Percentiles rank a stretch among this genome's conserved stretches.
Evolutionary conservation across 2,113 vertebrate species (phyloP).

Genomic region (Theropithecus gelada): DNA sequence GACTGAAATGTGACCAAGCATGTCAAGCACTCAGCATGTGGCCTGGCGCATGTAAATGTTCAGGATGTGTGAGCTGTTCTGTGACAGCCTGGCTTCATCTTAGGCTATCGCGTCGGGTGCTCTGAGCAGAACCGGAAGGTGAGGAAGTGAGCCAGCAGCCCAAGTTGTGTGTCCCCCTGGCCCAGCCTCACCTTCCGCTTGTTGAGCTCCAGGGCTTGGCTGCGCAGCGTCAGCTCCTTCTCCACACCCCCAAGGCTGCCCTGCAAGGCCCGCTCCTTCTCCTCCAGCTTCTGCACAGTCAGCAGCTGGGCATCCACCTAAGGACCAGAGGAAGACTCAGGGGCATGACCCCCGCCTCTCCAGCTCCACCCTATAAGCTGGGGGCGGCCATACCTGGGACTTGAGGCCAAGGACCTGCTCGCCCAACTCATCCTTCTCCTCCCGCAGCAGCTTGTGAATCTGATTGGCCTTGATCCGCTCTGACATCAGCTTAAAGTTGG

Average conservation of each 20-base stretch:
- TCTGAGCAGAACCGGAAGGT: not conserved
- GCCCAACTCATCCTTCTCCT: constrained; percentile 94
- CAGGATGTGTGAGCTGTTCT: not conserved
- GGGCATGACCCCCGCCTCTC: not conserved
- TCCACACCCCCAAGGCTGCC: constrained; percentile 89
- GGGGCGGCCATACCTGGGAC: constrained; percentile 87
- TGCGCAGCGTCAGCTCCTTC: constrained; percentile 91
- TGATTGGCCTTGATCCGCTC: constrained; percentile 97
- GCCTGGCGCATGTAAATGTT: not conserved
- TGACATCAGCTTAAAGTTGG: constrained; percentile 97
- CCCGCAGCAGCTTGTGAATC: constrained; percentile 95
- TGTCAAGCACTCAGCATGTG: not conserved
- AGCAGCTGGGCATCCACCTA: constrained; percentile 95
- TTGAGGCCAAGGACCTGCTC: constrained; percentile 95
- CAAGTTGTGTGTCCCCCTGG: rapidly evolving
- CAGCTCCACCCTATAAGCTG: not conserved
- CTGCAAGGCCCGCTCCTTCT: constrained; percentile 93
- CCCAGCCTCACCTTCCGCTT: constrained; percentile 91
- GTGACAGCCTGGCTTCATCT: too few relatives aligned
- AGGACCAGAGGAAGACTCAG: not conserved
- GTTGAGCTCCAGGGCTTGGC: constrained; percentile 93
- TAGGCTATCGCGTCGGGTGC: too few relatives aligned
- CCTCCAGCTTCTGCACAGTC: constrained; percentile 94
- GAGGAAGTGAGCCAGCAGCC: not conserved
- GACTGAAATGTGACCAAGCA: not conserved